Base-by-base conservation (phyloP, 2,113 vertebrate genomes). In the Ailurus styani region DNA sequence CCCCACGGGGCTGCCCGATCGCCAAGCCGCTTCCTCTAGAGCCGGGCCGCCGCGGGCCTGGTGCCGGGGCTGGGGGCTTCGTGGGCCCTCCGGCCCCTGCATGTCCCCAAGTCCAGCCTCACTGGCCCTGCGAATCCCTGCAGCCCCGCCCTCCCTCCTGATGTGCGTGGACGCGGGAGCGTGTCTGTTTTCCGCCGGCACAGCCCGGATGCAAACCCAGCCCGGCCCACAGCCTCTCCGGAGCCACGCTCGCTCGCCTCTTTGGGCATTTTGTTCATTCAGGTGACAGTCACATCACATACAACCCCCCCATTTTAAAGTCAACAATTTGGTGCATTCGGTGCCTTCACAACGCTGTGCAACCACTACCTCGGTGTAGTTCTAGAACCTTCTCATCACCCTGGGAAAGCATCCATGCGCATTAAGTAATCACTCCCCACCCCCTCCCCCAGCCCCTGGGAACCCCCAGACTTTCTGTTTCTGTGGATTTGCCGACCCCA, bases 131-230 rank as follows among this genome's bases (percentile, higher is more conserved):
- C 37, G 10, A 12, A 18, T 11, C 47, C 47, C 77, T 13, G 77
- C 47, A 23, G 20, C 31, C 31, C 18, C 1, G 5, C 31, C 31
- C 54, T 57, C 54, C 37, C 23, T 57, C n/a, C 5, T 40, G 52
- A 6, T 25, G 7, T 1, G 0, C 9, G 10, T 3, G 7, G 77
- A 25, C 20, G 7, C 12, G 14, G 47, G 31, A 3, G 55, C 31
- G 29, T 1, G 29, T 1, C 55, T 5, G 14, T 60, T 62, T 45
- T 6, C 81, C 0, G 40, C 37, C 23, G 17, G 82, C 40, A 4
- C 2, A 45, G 40, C 10, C 5, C 27, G 5, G 3, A 7, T 7
- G 21, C 15, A 34, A 20, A 21, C 57, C 40, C 5, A 5, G n/a
- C 3, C 54, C 25, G 8, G 15, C 23, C 25, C n/a, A 50, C 34